Evolutionary conservation across 2,888 invertebrate species (phyloP).

Genomic region (Oscheius onirici): DNA sequence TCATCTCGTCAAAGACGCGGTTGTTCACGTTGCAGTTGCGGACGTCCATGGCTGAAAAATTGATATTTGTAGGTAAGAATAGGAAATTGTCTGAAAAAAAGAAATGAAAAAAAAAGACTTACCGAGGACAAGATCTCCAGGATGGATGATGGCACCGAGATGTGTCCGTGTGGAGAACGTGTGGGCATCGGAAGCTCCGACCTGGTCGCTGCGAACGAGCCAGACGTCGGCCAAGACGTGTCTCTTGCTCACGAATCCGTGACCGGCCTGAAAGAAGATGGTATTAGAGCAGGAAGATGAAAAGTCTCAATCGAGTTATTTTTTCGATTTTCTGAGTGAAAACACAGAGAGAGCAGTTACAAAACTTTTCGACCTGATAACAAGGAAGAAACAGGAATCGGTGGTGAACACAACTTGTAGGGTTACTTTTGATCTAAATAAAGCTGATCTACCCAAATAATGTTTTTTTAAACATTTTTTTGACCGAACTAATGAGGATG

Average conservation of each 20-base stretch:
- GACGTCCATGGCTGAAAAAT: conserved; percentile 85
- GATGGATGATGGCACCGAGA: conserved; percentile 89
- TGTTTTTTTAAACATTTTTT: too few relatives aligned
- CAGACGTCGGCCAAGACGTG: conserved; percentile 92
- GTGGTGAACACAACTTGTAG: too few relatives aligned
- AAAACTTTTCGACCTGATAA: too few relatives aligned
- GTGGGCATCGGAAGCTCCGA: conserved; percentile 81
- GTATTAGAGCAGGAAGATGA: neutral
- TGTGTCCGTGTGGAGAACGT: conserved; percentile 89
- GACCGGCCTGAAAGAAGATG: conserved; percentile 78
- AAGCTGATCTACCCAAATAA: too few relatives aligned
- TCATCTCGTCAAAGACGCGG: conserved; percentile 84
- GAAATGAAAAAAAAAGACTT: neutral
- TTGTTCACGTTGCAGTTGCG: conserved; percentile 92
- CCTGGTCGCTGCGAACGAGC: conserved; percentile 83
- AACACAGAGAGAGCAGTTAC: too few relatives aligned
- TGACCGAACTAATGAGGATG: too few relatives aligned
- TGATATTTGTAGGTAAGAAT: too few relatives aligned
- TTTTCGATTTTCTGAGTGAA: too few relatives aligned
- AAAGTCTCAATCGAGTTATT: neutral
- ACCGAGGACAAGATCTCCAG: conserved; percentile 92
- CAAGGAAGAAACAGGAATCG: too few relatives aligned
- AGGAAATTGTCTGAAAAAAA: too few relatives aligned
- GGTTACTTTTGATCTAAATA: too few relatives aligned
- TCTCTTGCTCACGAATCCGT: conserved; percentile 85